Evolutionary conservation across 2,113 vertebrate species (phyloP), one percentile per base, ranked within the genome.

Genomic region (Condylura cristata): DNA sequence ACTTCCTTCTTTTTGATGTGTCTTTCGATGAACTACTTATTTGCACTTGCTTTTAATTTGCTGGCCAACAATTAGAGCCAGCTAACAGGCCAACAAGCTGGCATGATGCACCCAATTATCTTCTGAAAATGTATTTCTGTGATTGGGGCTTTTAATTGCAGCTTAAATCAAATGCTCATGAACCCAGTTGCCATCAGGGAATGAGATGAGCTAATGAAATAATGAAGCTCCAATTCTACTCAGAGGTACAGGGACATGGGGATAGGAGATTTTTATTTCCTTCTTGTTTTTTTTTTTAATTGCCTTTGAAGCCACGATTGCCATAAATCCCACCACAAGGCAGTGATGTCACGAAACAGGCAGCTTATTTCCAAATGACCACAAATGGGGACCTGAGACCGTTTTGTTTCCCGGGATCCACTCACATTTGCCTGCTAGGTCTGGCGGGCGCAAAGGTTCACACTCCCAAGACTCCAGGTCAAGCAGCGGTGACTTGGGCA

Each of bases 111-210:
- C 34, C 68, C 83, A 95, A 79, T 94, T 97, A 97, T 96, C 95
- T 96, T 80, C 94, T 56, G 95, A 97, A 91, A 96, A 95, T 94
- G 92, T 82, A 91, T 91, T 93, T 95, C 96, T 91, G 86, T 94
- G 96, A 91, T 96, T 95, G 96, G 87, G 88, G 89, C 92, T 95
- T 96, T 95, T 97, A 96, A 95, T 96, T 95, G 95, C 92, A 93
- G 85, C 74, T 97, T 93, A 97, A 97, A 96, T 96, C 44, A 90
- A 91, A 91, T 89, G 76, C 81, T 97, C 34, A 1, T 85, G 90
- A 94, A 93, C 72, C 68, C 93, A 61, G 88, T 87, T 70, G 63
- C 90, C 34, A 48, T 46, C 6, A 1, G 94, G 81, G 94, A 94
- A 79, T 20, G 76, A 94, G 82, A 53, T 56, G 28, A 61, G 91